Conservation (phyloP, 2,888 invertebrate species). For the Elaeidobius kamerunicus region DNA sequence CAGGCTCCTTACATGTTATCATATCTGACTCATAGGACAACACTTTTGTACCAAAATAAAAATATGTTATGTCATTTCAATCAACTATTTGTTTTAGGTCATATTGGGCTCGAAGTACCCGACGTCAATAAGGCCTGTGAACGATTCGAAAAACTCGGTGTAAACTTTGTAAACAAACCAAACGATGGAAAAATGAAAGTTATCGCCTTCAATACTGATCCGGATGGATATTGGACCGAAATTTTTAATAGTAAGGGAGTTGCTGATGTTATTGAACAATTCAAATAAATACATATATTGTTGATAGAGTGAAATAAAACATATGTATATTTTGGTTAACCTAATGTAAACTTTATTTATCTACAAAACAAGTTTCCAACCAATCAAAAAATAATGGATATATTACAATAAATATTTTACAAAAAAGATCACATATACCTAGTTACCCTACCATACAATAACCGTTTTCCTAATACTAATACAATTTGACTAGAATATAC, state of each 20-base stretch:
- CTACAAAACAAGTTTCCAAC: too few relatives aligned
- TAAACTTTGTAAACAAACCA: conserved; percentile 86
- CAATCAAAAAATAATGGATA: not conserved
- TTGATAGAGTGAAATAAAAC: too few relatives aligned
- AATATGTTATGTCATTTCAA: too few relatives aligned
- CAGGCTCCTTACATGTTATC: too few relatives aligned
- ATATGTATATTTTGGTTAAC: too few relatives aligned
- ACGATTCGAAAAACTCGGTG: conserved; percentile 76
- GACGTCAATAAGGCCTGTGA: conserved; percentile 86
- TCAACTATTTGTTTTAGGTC: too few relatives aligned
- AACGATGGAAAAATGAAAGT: conserved; percentile 93
- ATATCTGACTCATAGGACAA: too few relatives aligned
- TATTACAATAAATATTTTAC: conserved; percentile 6
- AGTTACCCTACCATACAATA: conserved; percentile 4
- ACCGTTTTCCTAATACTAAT: not conserved
- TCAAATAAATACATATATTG: too few relatives aligned
- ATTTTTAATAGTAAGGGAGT: too few relatives aligned
- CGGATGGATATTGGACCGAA: conserved; percentile 96
- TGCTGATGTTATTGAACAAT: too few relatives aligned
- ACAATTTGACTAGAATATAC: conserved; percentile 13
- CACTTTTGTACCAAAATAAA: too few relatives aligned
- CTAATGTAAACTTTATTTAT: too few relatives aligned
- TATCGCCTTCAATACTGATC: conserved; percentile 91
- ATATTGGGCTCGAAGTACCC: conserved; percentile 90
- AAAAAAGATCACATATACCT: conserved; percentile 17